Percentiles rank a stretch among this genome's conserved stretches.
Evolutionary conservation across 2,888 invertebrate species (phyloP).

Genomic region (Archaeoteleia sp.): DNA sequence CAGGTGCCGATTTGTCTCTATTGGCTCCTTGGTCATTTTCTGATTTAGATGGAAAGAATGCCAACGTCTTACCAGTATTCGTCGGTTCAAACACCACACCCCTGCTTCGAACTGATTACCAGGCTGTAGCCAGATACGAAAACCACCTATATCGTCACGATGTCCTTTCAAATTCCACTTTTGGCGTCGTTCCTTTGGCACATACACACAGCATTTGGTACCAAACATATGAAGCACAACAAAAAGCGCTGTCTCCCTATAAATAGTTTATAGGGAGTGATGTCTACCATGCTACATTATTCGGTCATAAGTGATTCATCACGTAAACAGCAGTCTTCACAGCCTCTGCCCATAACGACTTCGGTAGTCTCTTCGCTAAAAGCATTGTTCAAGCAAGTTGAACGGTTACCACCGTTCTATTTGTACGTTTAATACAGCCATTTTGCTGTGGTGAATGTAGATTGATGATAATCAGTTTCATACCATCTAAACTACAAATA

Average conservation of each 20-base stretch:
- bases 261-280: conserved; percentile 48
- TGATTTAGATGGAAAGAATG: conserved; percentile 5
- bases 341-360: conserved; percentile 25
- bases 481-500: conserved; percentile 8
- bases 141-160: conserved; percentile 15
- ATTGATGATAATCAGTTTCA: conserved; percentile 13
- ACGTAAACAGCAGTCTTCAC: conserved; percentile 40
- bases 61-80: conserved; percentile 4
- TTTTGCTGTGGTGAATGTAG: conserved; percentile 60
- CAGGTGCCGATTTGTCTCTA: not conserved
- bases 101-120: conserved; percentile 20
- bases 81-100: conserved; percentile 28
- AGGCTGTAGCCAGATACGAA: conserved; percentile 23
- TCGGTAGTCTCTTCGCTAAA: conserved; percentile 15
- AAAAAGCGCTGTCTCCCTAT: conserved; percentile 16
- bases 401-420: conserved; percentile 31
- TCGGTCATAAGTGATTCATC: conserved; percentile 43
- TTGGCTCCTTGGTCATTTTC: not conserved
- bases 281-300: conserved; percentile 30
- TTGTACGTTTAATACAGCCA: conserved; percentile 42
- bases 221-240: conserved; percentile 43
- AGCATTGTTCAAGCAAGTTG: conserved; percentile 35
- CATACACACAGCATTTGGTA: conserved; percentile 22
- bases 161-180: conserved; percentile 34
- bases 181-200: conserved; percentile 21